Evolutionary conservation across 2,888 invertebrate genomes (phyloP), one percentile per base, ranked within the genome.

Genomic region (Alentia gelatinosa): DNA sequence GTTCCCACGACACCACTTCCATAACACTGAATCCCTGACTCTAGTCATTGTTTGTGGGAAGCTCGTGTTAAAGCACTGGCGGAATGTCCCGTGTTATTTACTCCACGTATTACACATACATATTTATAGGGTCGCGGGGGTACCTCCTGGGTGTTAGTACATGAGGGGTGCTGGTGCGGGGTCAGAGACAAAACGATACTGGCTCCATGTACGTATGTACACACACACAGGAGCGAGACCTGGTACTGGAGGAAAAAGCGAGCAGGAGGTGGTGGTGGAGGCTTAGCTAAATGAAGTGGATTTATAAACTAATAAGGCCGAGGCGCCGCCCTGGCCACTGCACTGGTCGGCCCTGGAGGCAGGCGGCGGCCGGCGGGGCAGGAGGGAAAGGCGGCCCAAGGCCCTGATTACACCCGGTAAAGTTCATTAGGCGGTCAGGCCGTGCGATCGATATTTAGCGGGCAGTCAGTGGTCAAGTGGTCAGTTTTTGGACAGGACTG

Each of bases 201-300:
- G n/a, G n/a, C n/a, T n/a, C n/a, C n/a, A n/a, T n/a, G n/a, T n/a
- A n/a, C n/a, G n/a, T n/a, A n/a, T n/a, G n/a, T 56, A 56, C 56
- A 56, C 1, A 56, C 56, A 9, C 3, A 56, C 56, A 56, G 56
- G n/a, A 3, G n/a, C 56, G 3, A 56, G 56, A 56, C 23, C 23
- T n/a, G n/a, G 56, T 56, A n/a, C 56, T n/a, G 56, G 9, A 68
- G 68, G 68, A 68, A 63, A 63, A 47, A 47, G 47, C 19, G 9
- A n/a, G 68, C 30, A 30, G 26, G 26, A 68, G 68, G 68, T 35
- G 39, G 83, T 37, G 83, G 83, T n/a, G 42, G 50, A 30, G 33
- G 50, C 50, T 88, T 88, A 88, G 88, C 88, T 50, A 88, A 88
- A 88, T 88, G 88, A 88, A 88, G 88, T 88, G 50, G 88, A 88